These are phyloP conservation scores for Mastigias papua DNA, from an alignment of 30 jellyfish, hydroid and myxozoan genomes.

Conservation along the genomic window DNA sequence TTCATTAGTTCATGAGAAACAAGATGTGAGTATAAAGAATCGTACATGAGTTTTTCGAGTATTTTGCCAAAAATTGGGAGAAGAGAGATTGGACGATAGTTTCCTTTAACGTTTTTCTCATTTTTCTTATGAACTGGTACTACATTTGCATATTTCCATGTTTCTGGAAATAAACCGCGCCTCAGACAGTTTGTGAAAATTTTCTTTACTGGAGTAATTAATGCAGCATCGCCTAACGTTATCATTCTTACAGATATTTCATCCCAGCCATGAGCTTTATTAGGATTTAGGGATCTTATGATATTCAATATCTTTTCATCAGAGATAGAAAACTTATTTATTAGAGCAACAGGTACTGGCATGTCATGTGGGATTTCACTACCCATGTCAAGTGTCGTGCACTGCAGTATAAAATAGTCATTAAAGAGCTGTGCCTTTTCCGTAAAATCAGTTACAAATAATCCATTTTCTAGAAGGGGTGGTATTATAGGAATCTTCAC, in stretches of 20 bases:
- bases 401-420: slow-evolving; percentile 41
- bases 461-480: slow-evolving; percentile 31
- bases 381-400: slow-evolving; percentile 45
- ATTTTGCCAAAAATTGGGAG: slow-evolving; percentile 72
- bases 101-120: background rate
- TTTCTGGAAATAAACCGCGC: slow-evolving; percentile 44
- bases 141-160: slow-evolving; percentile 30
- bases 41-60: slow-evolving; percentile 34
- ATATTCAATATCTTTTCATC: slow-evolving; percentile 31
- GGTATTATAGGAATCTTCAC: slow-evolving; percentile 51
- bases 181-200: slow-evolving; percentile 38
- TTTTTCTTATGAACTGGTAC: slow-evolving; percentile 75
- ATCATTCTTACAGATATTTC: slow-evolving; percentile 56
- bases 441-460: too few relatives aligned
- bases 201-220: slow-evolving; percentile 35
- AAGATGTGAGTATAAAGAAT: slow-evolving; percentile 41
- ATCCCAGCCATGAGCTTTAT: slow-evolving; percentile 75
- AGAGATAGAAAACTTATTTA: slow-evolving; percentile 31
- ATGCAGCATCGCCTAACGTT: slow-evolving; percentile 57
- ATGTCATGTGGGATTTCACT: slow-evolving; percentile 37
- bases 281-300: slow-evolving; percentile 52
- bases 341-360: background rate
- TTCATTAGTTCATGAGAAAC: slow-evolving; percentile 43
- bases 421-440: slow-evolving; percentile 60
- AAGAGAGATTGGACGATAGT: slow-evolving; percentile 58